Evolutionary conservation across 2,113 vertebrate genomes (phyloP).

Genomic region (Argyrosomus japonicus): DNA sequence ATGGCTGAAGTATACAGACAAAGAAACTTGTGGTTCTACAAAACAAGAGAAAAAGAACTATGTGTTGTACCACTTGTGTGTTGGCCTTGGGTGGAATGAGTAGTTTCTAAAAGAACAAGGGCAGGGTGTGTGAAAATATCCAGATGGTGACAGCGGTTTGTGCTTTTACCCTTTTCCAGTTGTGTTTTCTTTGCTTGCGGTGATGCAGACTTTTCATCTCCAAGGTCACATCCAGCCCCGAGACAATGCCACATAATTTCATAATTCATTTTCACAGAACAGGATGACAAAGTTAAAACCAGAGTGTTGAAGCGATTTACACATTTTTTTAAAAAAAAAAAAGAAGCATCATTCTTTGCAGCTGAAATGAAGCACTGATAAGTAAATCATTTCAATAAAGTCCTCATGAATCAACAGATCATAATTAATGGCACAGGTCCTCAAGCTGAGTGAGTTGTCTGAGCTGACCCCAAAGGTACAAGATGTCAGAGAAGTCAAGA

Average conservation of each 20-base stretch:
- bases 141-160: slow-evolving; percentile 74
- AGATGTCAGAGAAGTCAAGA: slow-evolving; percentile 50
- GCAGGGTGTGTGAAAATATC: slow-evolving; percentile 67
- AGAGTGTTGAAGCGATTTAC: neutral
- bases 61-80: slow-evolving; percentile 43
- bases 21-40: neutral
- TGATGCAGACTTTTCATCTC: slow-evolving; percentile 42
- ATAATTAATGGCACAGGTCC: too few species aligned
- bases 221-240: slow-evolving; percentile 49
- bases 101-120: slow-evolving; percentile 46
- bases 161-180: slow-evolving; percentile 50
- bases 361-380: neutral
- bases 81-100: slow-evolving; percentile 59
- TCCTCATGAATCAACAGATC: neutral
- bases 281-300: neutral
- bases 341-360: neutral
- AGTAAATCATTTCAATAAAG: neutral
- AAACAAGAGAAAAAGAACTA: neutral
- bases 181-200: slow-evolving; percentile 68
- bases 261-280: slow-evolving; percentile 16
- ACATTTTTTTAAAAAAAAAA: neutral
- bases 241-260: slow-evolving; percentile 50
- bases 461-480: slow-evolving; percentile 26
- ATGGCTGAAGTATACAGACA: neutral
- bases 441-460: neutral